A percentile compares a stretch with the other conserved stretches of the same genome.
phyloP scores from a whole-genome alignment of 2,113 vertebrate genomes.

The Megaceryle torquata region DNA sequence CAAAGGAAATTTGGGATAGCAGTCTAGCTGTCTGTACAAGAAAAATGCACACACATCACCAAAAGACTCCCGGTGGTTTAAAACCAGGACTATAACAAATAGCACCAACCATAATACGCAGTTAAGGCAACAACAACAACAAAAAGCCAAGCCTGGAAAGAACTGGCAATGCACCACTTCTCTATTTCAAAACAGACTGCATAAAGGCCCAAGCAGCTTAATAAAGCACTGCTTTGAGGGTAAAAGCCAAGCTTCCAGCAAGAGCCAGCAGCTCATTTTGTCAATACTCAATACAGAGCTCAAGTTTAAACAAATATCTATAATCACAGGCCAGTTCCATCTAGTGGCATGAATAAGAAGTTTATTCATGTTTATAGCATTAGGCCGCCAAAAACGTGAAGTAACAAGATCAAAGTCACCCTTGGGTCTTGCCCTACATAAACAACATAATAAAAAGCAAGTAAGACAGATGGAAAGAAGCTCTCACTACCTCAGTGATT shows the following conservation, averaged over 20 bases:
- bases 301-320: constrained; percentile 35
- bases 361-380: constrained; percentile 18
- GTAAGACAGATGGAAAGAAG: background rate
- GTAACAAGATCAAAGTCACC: constrained; percentile 43
- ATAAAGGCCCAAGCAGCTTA: background rate
- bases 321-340: constrained; percentile 14
- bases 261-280: constrained; percentile 20
- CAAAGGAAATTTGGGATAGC: background rate
- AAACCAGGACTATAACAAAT: background rate
- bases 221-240: constrained; percentile 22
- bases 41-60: background rate
- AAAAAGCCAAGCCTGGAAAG: background rate
- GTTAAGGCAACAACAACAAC: background rate
- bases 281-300: background rate
- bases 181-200: background rate
- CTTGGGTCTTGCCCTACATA: constrained; percentile 36
- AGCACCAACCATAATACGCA: background rate
- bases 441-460: constrained; percentile 28
- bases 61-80: background rate
- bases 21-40: background rate
- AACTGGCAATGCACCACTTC: background rate
- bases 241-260: constrained; percentile 9
- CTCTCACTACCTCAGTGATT: background rate
- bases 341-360: constrained; percentile 33
- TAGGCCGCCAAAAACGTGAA: background rate